phyloP scores from a whole-genome alignment of 2,113 vertebrate species.

The Elanoides forficatus region DNA sequence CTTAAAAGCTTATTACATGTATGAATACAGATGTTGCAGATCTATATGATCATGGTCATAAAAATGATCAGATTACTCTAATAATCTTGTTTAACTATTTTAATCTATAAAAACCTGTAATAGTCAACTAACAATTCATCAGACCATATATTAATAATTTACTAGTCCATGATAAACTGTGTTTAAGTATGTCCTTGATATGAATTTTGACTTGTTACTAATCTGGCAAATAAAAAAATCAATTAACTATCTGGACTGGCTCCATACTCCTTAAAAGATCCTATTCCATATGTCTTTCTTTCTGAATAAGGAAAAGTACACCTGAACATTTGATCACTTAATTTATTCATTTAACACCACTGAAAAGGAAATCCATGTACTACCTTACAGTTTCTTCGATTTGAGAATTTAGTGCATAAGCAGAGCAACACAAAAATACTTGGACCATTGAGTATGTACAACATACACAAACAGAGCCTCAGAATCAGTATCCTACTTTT shows the following conservation, averaged over 20 bases:
- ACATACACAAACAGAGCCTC: neutral
- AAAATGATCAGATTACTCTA: neutral
- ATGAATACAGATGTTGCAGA: neutral
- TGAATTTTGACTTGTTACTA: neutral
- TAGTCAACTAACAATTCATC: neutral
- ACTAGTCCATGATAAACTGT: neutral
- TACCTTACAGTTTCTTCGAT: neutral
- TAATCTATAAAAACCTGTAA: neutral
- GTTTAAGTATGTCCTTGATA: neutral
- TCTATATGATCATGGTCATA: neutral
- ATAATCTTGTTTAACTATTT: neutral
- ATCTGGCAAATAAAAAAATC: neutral
- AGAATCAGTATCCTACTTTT: neutral
- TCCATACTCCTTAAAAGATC: neutral
- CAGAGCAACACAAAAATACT: neutral
- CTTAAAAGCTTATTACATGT: neutral
- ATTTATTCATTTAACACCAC: neutral
- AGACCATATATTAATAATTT: neutral
- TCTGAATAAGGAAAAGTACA: neutral
- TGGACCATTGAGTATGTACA: neutral
- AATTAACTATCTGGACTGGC: neutral
- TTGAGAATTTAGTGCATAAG: neutral
- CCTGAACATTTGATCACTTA: neutral
- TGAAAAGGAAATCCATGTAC: neutral
- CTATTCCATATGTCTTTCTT: neutral